These are phyloP conservation scores for Caenorhabditis sp. DNA, from an alignment of 2,888 invertebrate species.

Conservation along the genomic window DNA sequence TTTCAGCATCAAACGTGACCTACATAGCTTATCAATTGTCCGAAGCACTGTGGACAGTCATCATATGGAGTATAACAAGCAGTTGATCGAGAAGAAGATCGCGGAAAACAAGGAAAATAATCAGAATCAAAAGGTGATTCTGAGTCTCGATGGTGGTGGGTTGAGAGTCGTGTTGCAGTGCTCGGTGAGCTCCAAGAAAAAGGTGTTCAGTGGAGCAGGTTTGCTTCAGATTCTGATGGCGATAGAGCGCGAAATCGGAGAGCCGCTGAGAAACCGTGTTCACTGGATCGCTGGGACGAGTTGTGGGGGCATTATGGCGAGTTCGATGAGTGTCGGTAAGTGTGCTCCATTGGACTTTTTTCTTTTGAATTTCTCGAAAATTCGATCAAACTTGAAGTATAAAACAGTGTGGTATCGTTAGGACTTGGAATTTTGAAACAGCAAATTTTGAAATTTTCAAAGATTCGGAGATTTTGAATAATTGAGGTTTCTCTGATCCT, in stretches of 20 bases:
- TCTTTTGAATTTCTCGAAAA: background rate
- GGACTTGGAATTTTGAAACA: background rate
- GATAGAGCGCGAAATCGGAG: slow-evolving; percentile 61
- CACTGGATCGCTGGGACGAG: slow-evolving; percentile 73
- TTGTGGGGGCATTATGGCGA: slow-evolving; percentile 69
- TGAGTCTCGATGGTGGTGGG: slow-evolving; percentile 71
- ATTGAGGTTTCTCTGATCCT: too few species aligned
- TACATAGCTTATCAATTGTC: slow-evolving; percentile 44
- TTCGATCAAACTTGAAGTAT: too few species aligned
- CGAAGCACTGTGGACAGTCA: slow-evolving; percentile 29
- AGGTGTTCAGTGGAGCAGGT: background rate
- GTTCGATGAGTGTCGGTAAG: slow-evolving; percentile 61
- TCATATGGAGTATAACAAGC: slow-evolving; percentile 52
- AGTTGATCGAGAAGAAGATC: slow-evolving; percentile 53
- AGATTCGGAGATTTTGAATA: too few species aligned
- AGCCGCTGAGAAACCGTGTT: slow-evolving; percentile 54
- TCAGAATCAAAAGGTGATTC: slow-evolving; percentile 62
- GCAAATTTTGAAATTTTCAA: background rate
- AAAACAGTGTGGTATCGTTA: too few species aligned
- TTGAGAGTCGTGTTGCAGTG: slow-evolving; percentile 56
- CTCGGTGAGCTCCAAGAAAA: background rate
- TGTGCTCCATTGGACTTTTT: slow-evolving; percentile 3
- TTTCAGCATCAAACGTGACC: slow-evolving; percentile 37
- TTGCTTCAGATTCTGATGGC: slow-evolving; percentile 57
- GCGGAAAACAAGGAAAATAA: slow-evolving; percentile 51